These are phyloP conservation scores for Protophormia terraenovae DNA, from an alignment of 2,888 invertebrate species.

Conservation along the genomic window DNA sequence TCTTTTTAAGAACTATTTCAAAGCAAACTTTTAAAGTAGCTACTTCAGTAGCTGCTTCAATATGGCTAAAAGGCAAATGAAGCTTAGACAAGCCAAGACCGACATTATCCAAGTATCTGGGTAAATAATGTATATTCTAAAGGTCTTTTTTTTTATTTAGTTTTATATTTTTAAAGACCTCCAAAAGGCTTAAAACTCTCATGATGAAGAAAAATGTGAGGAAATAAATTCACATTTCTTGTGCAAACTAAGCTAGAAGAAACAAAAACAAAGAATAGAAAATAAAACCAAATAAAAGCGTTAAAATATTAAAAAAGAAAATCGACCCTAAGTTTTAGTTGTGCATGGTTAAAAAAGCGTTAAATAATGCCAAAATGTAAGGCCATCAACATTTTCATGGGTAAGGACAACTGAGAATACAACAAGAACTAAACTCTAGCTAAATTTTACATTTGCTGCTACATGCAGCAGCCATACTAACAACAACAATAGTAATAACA, in stretches of 20 bases:
- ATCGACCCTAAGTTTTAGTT: constrained; percentile 58
- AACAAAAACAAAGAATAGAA: background rate
- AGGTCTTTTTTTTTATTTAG: constrained; percentile 13
- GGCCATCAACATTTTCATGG: constrained; percentile 63
- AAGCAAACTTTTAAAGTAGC: constrained; percentile 72
- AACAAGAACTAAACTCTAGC: background rate
- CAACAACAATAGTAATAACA: constrained; percentile 38
- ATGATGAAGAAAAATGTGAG: constrained; percentile 71
- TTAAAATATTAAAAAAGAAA: constrained; percentile 55
- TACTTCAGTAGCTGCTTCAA: constrained; percentile 78
- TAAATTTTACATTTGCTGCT: too few relatives aligned
- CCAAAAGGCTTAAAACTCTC: constrained; percentile 28
- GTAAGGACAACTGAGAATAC: constrained; percentile 38
- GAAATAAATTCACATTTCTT: constrained; percentile 70
- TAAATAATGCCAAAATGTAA: constrained; percentile 65
- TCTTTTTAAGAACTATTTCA: constrained; percentile 64
- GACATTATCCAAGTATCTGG: constrained; percentile 56
- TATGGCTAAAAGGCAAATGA: constrained; percentile 65
- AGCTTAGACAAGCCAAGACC: constrained; percentile 37
- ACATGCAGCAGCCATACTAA: background rate
- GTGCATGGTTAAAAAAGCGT: constrained; percentile 67
- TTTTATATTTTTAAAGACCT: constrained; percentile 5
- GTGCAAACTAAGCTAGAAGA: background rate
- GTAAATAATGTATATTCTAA: constrained; percentile 57
- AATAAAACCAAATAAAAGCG: constrained; percentile 41